Conservation (phyloP, 2,113 vertebrate genomes). For the Lutjanus erythropterus region DNA sequence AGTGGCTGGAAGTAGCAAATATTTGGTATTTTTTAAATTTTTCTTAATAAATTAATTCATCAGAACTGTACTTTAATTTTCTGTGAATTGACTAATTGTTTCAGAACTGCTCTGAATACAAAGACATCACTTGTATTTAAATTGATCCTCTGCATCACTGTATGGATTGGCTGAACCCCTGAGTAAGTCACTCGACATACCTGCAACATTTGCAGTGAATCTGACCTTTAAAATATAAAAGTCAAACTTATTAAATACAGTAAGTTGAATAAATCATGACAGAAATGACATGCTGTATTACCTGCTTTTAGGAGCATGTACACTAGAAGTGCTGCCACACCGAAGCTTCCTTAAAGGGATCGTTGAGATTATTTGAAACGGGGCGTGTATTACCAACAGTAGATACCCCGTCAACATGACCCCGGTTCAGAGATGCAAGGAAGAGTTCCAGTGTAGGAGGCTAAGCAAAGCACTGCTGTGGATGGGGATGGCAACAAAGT, state of each 20-base stretch:
- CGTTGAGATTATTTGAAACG: too few species aligned
- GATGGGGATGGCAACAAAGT: too few species aligned
- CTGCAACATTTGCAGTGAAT: slow-evolving; percentile 3
- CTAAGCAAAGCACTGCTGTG: too few species aligned
- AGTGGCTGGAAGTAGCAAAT: neutral
- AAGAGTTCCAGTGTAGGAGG: too few species aligned
- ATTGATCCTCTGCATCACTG: neutral
- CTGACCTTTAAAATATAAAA: neutral
- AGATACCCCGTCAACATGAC: too few species aligned
- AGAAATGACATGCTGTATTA: neutral
- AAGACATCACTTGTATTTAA: neutral
- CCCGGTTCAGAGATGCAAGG: too few species aligned
- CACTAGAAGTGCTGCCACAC: neutral
- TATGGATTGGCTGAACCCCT: neutral
- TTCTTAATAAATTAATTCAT: neutral
- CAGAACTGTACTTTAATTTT: neutral
- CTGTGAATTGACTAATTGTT: neutral
- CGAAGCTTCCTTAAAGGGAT: neutral
- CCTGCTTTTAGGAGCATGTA: neutral
- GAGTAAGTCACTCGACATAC: neutral
- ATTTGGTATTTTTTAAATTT: neutral
- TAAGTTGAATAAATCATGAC: neutral
- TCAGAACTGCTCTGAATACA: neutral
- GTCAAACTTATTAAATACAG: neutral
- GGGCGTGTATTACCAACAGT: too few species aligned